Evolutionary conservation across 2,888 invertebrate genomes (phyloP).

Genomic region (Hermaeophaga mercurialis): DNA sequence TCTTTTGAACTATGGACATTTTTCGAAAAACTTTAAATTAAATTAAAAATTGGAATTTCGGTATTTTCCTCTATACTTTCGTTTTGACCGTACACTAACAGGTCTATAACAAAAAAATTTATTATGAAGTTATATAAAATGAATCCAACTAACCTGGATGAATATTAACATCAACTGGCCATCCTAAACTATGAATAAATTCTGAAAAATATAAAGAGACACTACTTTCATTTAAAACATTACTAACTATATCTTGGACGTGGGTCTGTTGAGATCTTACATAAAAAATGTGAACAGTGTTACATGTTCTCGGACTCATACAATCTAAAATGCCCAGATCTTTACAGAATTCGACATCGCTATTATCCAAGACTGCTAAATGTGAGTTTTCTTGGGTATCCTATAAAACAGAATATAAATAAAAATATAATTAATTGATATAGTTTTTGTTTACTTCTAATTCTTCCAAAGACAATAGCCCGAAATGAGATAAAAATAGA

Average conservation of each 20-base stretch:
- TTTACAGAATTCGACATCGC: conserved; percentile 70
- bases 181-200: conserved; percentile 77
- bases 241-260: conserved; percentile 79
- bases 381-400: conserved; percentile 57
- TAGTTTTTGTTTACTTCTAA: conserved; percentile 40
- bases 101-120: too few relatives aligned
- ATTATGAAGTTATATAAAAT: too few relatives aligned
- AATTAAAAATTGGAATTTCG: too few relatives aligned
- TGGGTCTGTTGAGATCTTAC: conserved; percentile 83
- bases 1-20: too few relatives aligned
- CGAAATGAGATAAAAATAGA: conserved; percentile 94
- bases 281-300: conserved; percentile 94
- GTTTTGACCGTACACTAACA: too few relatives aligned
- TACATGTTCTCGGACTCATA: conserved; percentile 83
- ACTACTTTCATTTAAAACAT: conserved; percentile 63
- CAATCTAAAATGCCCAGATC: conserved; percentile 86
- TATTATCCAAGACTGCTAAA: conserved; percentile 74
- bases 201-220: conserved; percentile 62
- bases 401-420: conserved; percentile 24
- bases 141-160: conserved; percentile 71
- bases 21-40: too few relatives aligned
- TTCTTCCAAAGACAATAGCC: conserved; percentile 74
- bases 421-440: background rate
- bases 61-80: too few relatives aligned
- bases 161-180: conserved; percentile 81